A percentile compares a stretch with the other conserved stretches of the same genome.
These are phyloP conservation scores for Cephalopterus ornatus DNA, from an alignment of 2,113 vertebrate genomes.

Conservation along the genomic window DNA sequence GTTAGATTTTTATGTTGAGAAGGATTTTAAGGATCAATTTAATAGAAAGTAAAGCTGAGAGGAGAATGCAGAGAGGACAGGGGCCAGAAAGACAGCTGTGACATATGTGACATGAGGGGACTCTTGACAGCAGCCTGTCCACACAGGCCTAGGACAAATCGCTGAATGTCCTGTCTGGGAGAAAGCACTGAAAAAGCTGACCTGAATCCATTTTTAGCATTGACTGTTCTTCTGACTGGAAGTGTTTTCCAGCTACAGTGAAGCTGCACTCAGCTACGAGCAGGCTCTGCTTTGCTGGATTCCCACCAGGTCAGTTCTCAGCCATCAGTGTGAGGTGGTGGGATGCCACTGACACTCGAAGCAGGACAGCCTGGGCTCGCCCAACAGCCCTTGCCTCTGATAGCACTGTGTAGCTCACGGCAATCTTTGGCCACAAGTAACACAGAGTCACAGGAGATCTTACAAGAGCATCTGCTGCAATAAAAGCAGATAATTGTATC, in stretches of 20 bases:
- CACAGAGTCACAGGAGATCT: background rate
- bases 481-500: background rate
- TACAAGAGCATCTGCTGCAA: background rate
- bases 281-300: background rate
- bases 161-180: background rate
- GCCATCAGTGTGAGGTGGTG: background rate
- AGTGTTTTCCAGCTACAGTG: background rate
- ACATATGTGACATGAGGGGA: background rate
- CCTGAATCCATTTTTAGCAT: background rate
- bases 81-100: background rate
- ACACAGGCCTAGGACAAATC: background rate
- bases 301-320: background rate
- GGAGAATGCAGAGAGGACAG: background rate
- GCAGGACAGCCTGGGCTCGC: background rate
- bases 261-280: background rate
- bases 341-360: rapidly evolving
- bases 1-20: background rate
- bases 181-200: background rate
- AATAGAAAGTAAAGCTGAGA: background rate
- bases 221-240: background rate
- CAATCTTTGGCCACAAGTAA: background rate
- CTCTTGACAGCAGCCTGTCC: background rate
- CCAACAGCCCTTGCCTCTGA: background rate
- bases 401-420: background rate
- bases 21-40: constrained; percentile 3